phyloP scores from a whole-genome alignment of 2,888 invertebrate species.

The Melieria picta region DNA sequence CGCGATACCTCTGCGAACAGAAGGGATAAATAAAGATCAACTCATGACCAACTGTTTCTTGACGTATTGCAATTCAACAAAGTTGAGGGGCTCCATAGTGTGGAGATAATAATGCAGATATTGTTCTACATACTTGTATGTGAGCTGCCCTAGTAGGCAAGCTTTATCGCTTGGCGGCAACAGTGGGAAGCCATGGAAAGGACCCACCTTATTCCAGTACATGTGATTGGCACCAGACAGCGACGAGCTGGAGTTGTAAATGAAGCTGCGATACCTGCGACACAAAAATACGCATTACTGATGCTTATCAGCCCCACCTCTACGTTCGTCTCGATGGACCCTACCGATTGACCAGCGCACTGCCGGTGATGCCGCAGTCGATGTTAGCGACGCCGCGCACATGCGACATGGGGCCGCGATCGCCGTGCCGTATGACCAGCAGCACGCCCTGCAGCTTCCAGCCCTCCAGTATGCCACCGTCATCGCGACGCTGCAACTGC shows the following conservation, averaged over 20 bases:
- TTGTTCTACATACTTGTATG: constrained; percentile 67
- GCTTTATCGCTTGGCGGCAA: constrained; percentile 74
- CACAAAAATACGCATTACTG: too few species aligned
- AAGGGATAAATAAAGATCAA: not conserved
- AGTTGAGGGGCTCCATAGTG: too few species aligned
- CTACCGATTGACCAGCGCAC: constrained; percentile 64
- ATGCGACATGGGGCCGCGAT: constrained; percentile 87
- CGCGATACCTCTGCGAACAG: constrained; percentile 73
- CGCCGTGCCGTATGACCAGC: constrained; percentile 86
- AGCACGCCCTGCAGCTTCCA: constrained; percentile 69
- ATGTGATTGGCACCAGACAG: constrained; percentile 68
- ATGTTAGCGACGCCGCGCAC: constrained; percentile 81
- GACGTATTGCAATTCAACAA: too few species aligned
- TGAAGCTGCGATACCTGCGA: constrained; percentile 62
- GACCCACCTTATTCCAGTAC: constrained; percentile 81
- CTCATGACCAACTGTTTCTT: not conserved
- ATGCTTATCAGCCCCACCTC: not conserved
- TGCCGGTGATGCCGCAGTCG: constrained; percentile 74
- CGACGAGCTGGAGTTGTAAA: constrained; percentile 59
- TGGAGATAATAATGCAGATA: not conserved
- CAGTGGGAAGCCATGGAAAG: constrained; percentile 86
- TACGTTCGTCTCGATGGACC: not conserved
- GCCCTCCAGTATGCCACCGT: constrained; percentile 70
- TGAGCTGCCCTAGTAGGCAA: constrained; percentile 88
- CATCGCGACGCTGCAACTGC: constrained; percentile 75